These are phyloP conservation scores for Catagonus wagneri DNA, from an alignment of 2,113 vertebrate species.

Conservation along the genomic window DNA sequence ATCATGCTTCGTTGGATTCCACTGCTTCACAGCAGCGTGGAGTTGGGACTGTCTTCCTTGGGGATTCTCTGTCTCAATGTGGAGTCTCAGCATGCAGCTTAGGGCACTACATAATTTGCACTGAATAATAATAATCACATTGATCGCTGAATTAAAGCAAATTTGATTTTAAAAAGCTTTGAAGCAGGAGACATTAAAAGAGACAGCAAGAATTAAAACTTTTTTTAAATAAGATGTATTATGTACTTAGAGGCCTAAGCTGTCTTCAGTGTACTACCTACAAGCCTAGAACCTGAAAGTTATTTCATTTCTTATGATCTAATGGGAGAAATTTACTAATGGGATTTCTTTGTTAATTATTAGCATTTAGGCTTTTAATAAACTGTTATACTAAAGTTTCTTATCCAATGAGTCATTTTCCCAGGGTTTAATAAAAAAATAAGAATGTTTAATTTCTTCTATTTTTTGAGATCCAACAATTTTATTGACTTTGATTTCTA, in stretches of 20 bases:
- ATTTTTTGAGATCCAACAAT: conserved; percentile 33
- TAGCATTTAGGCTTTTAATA: conserved; percentile 44
- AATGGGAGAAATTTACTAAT: neutral
- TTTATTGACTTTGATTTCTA: conserved; percentile 39
- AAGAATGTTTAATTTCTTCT: conserved; percentile 36
- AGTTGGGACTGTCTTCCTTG: neutral
- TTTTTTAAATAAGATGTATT: neutral
- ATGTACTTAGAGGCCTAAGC: neutral
- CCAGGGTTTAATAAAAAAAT: conserved; percentile 43
- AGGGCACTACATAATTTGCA: neutral
- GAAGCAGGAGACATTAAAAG: neutral
- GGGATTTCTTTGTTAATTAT: conserved; percentile 13
- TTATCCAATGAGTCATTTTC: conserved; percentile 40
- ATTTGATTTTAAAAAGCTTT: conserved; percentile 58
- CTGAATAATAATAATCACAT: conserved; percentile 33
- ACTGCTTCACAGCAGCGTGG: neutral
- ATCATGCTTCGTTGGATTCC: neutral
- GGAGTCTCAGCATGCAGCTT: neutral
- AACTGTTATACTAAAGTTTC: conserved; percentile 32
- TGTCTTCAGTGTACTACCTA: neutral
- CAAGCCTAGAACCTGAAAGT: neutral
- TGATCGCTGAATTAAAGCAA: conserved; percentile 38
- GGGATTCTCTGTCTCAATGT: neutral
- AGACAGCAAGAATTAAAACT: conserved; percentile 12
- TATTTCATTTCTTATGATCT: conserved; percentile 27